These are phyloP conservation scores for Melanophora roralis DNA, from an alignment of 2,888 invertebrate species.

Conservation along the genomic window DNA sequence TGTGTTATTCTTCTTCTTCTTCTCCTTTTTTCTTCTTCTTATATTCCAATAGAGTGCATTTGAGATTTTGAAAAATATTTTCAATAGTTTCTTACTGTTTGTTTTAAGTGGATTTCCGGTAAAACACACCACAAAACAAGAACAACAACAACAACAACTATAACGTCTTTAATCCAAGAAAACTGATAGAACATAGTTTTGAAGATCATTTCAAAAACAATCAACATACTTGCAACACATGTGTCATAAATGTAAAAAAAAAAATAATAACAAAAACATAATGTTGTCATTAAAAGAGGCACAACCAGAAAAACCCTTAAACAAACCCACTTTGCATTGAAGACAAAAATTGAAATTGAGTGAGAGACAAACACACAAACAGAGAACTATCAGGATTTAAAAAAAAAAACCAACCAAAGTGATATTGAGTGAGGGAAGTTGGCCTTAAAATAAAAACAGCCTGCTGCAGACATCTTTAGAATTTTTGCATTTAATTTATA, in stretches of 20 bases:
- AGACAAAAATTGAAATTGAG: neutral
- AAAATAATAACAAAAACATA: slow-evolving; percentile 16
- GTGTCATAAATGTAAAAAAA: slow-evolving; percentile 20
- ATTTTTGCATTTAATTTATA: slow-evolving; percentile 21
- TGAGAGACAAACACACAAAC: neutral
- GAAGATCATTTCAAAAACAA: slow-evolving; percentile 35
- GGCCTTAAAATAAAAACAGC: neutral
- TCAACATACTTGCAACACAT: slow-evolving; percentile 60
- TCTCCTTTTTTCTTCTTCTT: neutral
- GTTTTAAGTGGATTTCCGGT: slow-evolving; percentile 60
- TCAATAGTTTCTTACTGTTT: slow-evolving; percentile 10
- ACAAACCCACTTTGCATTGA: slow-evolving; percentile 22
- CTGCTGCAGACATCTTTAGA: neutral
- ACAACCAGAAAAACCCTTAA: slow-evolving; percentile 35
- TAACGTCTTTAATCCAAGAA: slow-evolving; percentile 5
- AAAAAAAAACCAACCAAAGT: neutral
- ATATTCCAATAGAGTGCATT: neutral
- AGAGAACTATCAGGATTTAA: neutral
- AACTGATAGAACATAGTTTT: slow-evolving; percentile 5
- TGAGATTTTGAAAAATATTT: slow-evolving; percentile 10
- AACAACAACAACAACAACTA: slow-evolving; percentile 7
- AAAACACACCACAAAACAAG: slow-evolving; percentile 37
- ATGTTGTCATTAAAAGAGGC: slow-evolving; percentile 49
- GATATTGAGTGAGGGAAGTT: neutral
- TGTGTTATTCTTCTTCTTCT: neutral